A percentile compares a stretch with the other conserved stretches of the same genome.
phyloP scores from a whole-genome alignment of 2,797 vertebrate species.

The Scomberomorus guttatus region DNA sequence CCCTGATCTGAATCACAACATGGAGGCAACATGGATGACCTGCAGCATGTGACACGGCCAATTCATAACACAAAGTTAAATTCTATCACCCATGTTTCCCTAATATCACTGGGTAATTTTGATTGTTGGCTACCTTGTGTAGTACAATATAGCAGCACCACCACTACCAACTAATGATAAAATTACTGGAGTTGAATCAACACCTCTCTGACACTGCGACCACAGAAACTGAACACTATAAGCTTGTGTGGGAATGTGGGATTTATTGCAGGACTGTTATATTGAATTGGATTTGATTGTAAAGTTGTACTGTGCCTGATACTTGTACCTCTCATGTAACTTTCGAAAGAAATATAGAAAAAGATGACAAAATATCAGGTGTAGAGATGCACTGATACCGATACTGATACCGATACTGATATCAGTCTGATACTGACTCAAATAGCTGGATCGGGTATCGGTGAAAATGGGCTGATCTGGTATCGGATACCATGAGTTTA shows the following conservation, averaged over 20 bases:
- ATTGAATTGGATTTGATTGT: background rate
- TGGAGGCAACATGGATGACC: background rate
- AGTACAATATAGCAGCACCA: background rate
- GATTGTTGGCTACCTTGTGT: background rate
- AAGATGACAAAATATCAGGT: background rate
- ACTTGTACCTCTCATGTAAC: background rate
- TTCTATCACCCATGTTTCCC: background rate
- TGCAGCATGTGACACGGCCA: background rate
- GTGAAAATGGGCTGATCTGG: too few relatives aligned
- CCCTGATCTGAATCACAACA: background rate
- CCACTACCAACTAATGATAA: background rate
- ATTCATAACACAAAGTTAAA: background rate
- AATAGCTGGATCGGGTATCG: too few relatives aligned
- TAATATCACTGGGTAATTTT: background rate
- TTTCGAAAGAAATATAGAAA: background rate
- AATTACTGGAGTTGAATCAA: background rate
- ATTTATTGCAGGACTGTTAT: background rate
- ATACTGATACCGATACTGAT: too few relatives aligned
- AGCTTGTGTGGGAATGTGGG: background rate
- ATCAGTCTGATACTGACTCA: too few relatives aligned
- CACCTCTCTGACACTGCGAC: background rate
- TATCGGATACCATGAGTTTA: too few relatives aligned
- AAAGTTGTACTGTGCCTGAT: background rate
- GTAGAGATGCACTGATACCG: too few relatives aligned
- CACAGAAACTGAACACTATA: slow-evolving; percentile 7